A percentile compares a stretch with the other conserved stretches of the same genome.
Evolutionary conservation across 2,113 vertebrate genomes (phyloP).

Genomic region (Dicrurus megarhynchus): DNA sequence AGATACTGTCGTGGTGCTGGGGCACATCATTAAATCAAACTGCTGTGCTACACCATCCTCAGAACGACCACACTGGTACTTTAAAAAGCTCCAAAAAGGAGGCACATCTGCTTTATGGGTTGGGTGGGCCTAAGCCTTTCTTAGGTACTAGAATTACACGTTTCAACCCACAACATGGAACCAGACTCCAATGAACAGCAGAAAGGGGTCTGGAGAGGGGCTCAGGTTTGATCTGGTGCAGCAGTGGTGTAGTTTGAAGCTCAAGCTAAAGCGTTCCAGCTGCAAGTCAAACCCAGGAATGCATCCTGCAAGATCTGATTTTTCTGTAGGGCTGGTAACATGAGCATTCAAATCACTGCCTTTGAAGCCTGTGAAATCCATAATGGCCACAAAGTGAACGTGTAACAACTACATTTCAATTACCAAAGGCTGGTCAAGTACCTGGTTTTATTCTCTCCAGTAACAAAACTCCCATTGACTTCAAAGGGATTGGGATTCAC

Average conservation of each 20-base stretch:
- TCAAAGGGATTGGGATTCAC: conserved; percentile 31
- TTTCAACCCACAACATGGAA: conserved; percentile 9
- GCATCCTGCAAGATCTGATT: background rate
- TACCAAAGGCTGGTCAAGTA: conserved; percentile 42
- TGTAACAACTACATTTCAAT: conserved; percentile 42
- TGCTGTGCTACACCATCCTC: background rate
- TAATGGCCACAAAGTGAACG: conserved; percentile 32
- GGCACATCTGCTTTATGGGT: background rate
- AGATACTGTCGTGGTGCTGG: background rate
- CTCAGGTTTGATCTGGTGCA: conserved; percentile 14
- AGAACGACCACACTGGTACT: background rate
- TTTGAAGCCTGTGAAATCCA: conserved; percentile 56
- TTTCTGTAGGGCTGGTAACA: conserved; percentile 48
- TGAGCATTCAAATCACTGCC: conserved; percentile 32
- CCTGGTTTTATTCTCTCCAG: conserved; percentile 26
- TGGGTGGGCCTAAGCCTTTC: conserved; percentile 4
- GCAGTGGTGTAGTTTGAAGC: conserved; percentile 6
- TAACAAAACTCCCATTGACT: conserved; percentile 27
- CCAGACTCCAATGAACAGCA: background rate
- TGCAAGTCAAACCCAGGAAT: conserved; percentile 42
- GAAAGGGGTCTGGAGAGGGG: conserved; percentile 8
- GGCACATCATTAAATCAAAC: background rate
- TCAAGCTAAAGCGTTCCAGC: conserved; percentile 38
- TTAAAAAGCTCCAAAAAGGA: background rate
- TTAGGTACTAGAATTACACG: conserved; percentile 16